Evolutionary conservation across 2,888 invertebrate species (phyloP).

Genomic region (Nebria salina): DNA sequence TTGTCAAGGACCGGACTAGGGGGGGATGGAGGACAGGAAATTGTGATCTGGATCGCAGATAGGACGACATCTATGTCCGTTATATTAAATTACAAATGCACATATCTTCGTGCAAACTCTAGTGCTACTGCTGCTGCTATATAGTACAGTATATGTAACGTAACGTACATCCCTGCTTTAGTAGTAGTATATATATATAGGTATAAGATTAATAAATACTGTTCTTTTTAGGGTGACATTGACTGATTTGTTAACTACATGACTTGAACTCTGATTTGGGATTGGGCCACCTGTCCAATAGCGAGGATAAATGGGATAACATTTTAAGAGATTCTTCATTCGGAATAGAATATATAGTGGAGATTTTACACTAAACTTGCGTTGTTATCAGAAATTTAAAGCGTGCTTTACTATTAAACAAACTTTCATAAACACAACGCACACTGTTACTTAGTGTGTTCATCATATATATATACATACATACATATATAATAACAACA

Average conservation of each 20-base stretch:
- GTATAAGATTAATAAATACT: neutral
- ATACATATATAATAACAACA: neutral
- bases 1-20: constrained; percentile 3
- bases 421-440: too few species aligned
- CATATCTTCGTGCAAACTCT: neutral
- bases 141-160: neutral
- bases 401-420: too few species aligned
- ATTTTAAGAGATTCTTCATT: constrained; percentile 24
- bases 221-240: neutral
- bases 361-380: constrained; percentile 26
- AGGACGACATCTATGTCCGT: constrained; percentile 39
- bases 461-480: too few species aligned
- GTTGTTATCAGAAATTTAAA: too few species aligned
- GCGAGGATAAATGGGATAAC: neutral
- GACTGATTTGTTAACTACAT: neutral
- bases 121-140: neutral
- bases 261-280: neutral
- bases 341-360: constrained; percentile 41
- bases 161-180: too few species aligned
- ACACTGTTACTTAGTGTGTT: too few species aligned
- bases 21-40: constrained; percentile 32
- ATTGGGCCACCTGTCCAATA: neutral
- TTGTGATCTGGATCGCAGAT: constrained; percentile 45
- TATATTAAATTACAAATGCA: constrained; percentile 37
- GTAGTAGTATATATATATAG: too few species aligned